Conservation (phyloP, 1,140 invertebrate genomes). For the Brachionus plicatilis region DNA sequence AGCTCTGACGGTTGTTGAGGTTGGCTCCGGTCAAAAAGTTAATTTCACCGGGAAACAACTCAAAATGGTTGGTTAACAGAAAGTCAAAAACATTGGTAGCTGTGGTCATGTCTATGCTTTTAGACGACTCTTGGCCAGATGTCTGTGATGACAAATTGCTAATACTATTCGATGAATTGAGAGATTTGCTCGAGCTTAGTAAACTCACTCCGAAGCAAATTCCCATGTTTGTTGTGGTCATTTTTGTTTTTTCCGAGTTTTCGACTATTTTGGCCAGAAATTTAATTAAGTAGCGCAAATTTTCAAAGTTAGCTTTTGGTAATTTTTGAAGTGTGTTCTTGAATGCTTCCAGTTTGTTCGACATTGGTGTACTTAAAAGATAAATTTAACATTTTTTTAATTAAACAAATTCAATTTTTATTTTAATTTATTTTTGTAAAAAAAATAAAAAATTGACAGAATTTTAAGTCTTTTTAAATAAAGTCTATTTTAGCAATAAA, state of each 20-base stretch:
- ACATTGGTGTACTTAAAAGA: constrained; percentile 11
- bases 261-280: constrained; percentile 34
- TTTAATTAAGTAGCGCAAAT: constrained; percentile 31
- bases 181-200: background rate
- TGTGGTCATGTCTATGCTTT: constrained; percentile 24
- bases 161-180: background rate
- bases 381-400: background rate
- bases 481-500: too few relatives aligned
- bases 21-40: background rate
- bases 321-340: background rate
- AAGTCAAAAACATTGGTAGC: constrained; percentile 40
- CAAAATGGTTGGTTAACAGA: constrained; percentile 12
- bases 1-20: background rate
- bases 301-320: constrained; percentile 26
- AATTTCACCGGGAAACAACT: constrained; percentile 17
- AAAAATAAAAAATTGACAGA: too few relatives aligned
- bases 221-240: constrained; percentile 35
- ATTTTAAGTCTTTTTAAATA: too few relatives aligned
- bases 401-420: too few relatives aligned
- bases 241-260: constrained; percentile 34
- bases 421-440: too few relatives aligned
- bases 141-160: background rate
- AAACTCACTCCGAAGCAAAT: constrained; percentile 35
- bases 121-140: background rate
- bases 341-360: constrained; percentile 12